Evolutionary conservation across 2,113 vertebrate genomes (phyloP), one percentile per base, ranked within the genome.

Genomic region (Psammodynastes pulverulentus): DNA sequence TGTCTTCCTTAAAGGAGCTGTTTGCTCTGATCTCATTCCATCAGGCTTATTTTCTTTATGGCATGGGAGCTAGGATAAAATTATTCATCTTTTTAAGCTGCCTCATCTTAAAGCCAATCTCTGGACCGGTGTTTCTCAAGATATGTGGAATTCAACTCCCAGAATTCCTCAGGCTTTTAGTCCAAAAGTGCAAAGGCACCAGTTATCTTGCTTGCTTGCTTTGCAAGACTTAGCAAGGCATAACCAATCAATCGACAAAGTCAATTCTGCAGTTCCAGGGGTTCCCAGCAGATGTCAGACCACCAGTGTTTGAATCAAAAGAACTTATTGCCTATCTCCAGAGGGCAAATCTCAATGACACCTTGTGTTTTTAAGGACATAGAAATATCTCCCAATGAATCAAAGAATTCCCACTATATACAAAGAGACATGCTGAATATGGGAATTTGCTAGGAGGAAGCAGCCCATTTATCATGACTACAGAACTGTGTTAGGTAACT

Each of bases 201-300:
- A 39, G 5, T 79, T 39, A 79, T 39, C 67, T 62, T 62, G 4
- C 58, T 39, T 39, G 15, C 6, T 72, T 72, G 15, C 67, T 79
- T 79, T 79, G 67, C 67, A 39, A 79, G 67, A 79, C 15, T 79
- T 79, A 39, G 1, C n/a, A 17, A 21, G 7, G 53, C 7, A 51
- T 39, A n/a, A 1, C 0, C 5, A 54, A 34, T 49, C 29, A 34
- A 2, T 0, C 79, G 87, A 1, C 13, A 5, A 4, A 2, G 34
- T 13, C 0, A 67, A 46, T 1, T 9, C 13, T 84, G 58, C 39
- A 94, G 5, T 97, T 96, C 93, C 87, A 39, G 89, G 49, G 95
- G 56, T 84, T 91, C 94, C 90, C 97, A 95, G 96, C 93, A 94
- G 95, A 97, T 96, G 97, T 97, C 97, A 96, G 0, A 56, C 21